Evolutionary conservation across 2,797 vertebrate species (phyloP), one percentile per base, ranked within the genome.

Genomic region (Tympanoctomys barrerae): DNA sequence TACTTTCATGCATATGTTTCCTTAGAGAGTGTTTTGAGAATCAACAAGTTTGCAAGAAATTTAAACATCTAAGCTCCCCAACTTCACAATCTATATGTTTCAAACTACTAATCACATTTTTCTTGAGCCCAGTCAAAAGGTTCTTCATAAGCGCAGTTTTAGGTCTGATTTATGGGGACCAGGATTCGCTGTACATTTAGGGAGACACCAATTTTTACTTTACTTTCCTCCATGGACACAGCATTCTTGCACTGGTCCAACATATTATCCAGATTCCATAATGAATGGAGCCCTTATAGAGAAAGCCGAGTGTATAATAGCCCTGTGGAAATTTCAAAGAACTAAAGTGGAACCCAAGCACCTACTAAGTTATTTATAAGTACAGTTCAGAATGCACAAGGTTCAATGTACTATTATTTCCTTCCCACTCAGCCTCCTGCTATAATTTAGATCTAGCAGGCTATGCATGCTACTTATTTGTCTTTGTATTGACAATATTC

Each of bases 401-500:
- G 57, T 62, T 94, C 52, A 36, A 93, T 91, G 84, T 42, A 94
- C 66, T 96, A 11, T 94, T 49, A 96, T 95, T 95, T 96, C 87
- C 88, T 31, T 91, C 85, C 59, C 73, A 94, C 82, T 91, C 49
- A 8, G 64, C 87, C 95, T 46, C 81, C 85, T 91, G 89, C 89
- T 96, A 42, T 96, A 85, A 96, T 96, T 96, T 95, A 97, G 54
- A 92, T 87, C 81, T 95, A 97, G 95, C 80, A 97, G 81, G 64
- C 96, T 73, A 94, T 89, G 88, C 82, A 86, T 68, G 89, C 75
- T 94, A 42, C 91, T 96, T 97, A 62, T 94, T 96, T 97, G 92
- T 94, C 95, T 96, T 97, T 94, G 61, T 96, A 96, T 93, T 96
- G 87, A 80, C 85, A 95, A 93, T 94, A 79, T 88, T 81, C 66